Conservation (phyloP, 1,140 invertebrate genomes). For the Hesperophylax magnus region DNA sequence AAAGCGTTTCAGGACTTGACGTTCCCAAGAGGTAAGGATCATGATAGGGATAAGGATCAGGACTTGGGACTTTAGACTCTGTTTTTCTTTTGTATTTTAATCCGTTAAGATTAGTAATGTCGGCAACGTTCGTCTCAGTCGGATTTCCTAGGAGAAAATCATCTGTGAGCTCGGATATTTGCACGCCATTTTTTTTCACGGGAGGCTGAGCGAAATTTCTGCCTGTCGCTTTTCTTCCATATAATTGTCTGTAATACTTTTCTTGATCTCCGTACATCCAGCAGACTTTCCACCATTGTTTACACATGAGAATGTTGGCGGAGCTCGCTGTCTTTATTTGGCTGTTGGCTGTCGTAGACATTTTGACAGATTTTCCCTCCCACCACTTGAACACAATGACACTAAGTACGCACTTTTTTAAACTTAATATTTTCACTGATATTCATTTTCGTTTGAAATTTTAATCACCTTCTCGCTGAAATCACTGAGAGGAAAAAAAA, state of each 20-base stretch:
- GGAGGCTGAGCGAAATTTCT: constrained; percentile 62
- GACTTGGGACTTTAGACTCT: constrained; percentile 51
- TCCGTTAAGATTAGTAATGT: constrained; percentile 59
- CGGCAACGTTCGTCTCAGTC: constrained; percentile 36
- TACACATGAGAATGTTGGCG: constrained; percentile 84
- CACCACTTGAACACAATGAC: constrained; percentile 5
- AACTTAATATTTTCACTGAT: background rate
- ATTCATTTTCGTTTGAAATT: background rate
- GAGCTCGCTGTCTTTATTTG: constrained; percentile 70
- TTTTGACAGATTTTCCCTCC: constrained; percentile 58
- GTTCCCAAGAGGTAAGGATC: constrained; percentile 54
- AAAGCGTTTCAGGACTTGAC: constrained; percentile 48
- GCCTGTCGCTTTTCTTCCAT: constrained; percentile 75
- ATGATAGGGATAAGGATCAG: constrained; percentile 41
- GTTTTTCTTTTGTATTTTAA: constrained; percentile 63
- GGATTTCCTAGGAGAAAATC: constrained; percentile 63
- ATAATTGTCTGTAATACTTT: constrained; percentile 85
- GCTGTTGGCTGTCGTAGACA: constrained; percentile 68
- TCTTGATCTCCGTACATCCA: constrained; percentile 89
- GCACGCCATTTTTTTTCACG: constrained; percentile 64
- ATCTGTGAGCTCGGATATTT: constrained; percentile 68
- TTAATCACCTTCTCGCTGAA: background rate
- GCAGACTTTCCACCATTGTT: constrained; percentile 90
- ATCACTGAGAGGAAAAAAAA: too few species aligned
- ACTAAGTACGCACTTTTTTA: background rate